A percentile compares a stretch with the other conserved stretches of the same genome.
These are phyloP conservation scores for Hephaestus fuliginosus DNA, from an alignment of 2,797 vertebrate genomes.

Conservation along the genomic window DNA sequence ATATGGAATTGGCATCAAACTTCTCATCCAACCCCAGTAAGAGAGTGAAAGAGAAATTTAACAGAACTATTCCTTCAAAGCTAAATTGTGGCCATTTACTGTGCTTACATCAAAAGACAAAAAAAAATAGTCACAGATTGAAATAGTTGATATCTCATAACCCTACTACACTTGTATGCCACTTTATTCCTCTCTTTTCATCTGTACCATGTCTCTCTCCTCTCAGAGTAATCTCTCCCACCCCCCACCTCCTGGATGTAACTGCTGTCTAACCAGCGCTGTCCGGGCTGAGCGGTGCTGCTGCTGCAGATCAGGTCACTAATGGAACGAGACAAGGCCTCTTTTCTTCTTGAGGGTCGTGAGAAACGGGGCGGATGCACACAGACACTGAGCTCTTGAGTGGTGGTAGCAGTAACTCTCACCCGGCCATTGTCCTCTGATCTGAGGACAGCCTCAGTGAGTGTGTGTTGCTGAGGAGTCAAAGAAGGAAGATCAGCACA, in stretches of 20 bases:
- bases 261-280: conserved; percentile 43
- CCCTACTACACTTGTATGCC: background rate
- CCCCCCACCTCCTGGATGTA: conserved; percentile 5
- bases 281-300: conserved; percentile 42
- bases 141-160: background rate
- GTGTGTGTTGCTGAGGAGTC: conserved; percentile 45
- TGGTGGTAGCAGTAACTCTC: conserved; percentile 67
- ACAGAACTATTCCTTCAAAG: background rate
- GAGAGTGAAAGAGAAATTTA: background rate
- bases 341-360: conserved; percentile 75
- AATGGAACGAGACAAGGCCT: conserved; percentile 77
- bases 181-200: conserved; percentile 7
- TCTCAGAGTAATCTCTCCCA: background rate
- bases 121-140: background rate
- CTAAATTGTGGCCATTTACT: background rate
- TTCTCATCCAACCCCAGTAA: background rate
- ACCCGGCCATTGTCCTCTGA: conserved; percentile 65
- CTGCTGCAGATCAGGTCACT: conserved; percentile 66
- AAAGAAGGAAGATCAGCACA: conserved; percentile 35
- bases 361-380: conserved; percentile 59
- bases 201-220: background rate
- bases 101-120: background rate
- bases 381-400: conserved; percentile 43
- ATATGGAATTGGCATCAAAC: background rate
- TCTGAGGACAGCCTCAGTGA: conserved; percentile 49